Percentiles rank a stretch among this genome's conserved stretches.
These are phyloP conservation scores for Prionace glauca DNA, from an alignment of 2,797 vertebrate genomes.

Conservation along the genomic window DNA sequence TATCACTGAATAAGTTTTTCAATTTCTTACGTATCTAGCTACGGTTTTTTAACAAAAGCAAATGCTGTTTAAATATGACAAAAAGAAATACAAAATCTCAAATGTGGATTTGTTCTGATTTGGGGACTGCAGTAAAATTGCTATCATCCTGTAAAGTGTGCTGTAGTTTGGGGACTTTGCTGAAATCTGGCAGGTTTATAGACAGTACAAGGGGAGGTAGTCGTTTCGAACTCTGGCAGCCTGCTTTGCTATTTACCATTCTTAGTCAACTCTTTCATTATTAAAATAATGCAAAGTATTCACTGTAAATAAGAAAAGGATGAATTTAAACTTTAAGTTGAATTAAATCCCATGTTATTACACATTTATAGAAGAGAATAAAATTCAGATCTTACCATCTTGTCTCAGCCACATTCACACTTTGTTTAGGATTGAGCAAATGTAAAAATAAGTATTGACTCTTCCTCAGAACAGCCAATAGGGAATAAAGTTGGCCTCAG, in stretches of 20 bases:
- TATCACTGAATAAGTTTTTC: background rate
- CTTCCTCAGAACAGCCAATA: background rate
- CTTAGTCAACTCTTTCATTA: background rate
- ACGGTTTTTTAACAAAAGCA: background rate
- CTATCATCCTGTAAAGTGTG: background rate
- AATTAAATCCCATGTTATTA: background rate
- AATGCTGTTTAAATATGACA: background rate
- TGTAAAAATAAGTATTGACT: background rate
- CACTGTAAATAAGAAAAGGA: background rate
- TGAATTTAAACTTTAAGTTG: background rate
- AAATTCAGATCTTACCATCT: background rate
- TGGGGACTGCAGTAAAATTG: background rate
- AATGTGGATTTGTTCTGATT: background rate
- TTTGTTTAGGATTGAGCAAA: background rate
- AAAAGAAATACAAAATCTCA: background rate
- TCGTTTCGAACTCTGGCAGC: background rate
- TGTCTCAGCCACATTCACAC: background rate
- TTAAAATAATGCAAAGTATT: background rate
- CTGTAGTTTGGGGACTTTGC: background rate
- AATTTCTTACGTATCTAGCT: background rate
- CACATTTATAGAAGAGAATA: background rate
- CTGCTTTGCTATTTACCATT: no score
- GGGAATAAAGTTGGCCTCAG: background rate
- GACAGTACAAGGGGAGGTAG: background rate
- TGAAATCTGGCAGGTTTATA: background rate